Conservation (phyloP, 2,797 vertebrate genomes). For the Cyprinodon diabolis region DNA sequence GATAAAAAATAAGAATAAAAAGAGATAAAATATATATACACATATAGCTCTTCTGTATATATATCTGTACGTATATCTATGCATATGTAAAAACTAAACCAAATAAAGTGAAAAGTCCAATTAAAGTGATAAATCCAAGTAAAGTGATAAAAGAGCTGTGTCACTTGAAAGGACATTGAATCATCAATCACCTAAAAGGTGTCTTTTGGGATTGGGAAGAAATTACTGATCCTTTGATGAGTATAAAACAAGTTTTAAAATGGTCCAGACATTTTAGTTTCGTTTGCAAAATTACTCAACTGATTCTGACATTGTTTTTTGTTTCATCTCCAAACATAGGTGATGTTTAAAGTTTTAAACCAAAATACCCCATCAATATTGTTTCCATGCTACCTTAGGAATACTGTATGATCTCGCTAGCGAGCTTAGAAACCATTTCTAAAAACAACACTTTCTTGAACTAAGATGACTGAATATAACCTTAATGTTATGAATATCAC, state of each 20-base stretch:
- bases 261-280: background rate
- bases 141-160: too few species aligned
- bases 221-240: background rate
- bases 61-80: too few species aligned
- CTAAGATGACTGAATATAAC: conserved; percentile 3
- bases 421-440: background rate
- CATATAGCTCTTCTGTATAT: too few species aligned
- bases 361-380: background rate
- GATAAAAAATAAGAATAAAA: too few species aligned
- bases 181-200: too few species aligned
- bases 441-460: too few species aligned
- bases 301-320: background rate
- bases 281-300: background rate
- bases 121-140: too few species aligned
- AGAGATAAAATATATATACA: too few species aligned
- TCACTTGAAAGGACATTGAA: too few species aligned
- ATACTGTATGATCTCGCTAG: background rate
- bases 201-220: background rate
- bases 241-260: background rate
- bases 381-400: background rate
- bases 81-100: too few species aligned
- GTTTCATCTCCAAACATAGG: background rate
- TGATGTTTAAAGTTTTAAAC: background rate
- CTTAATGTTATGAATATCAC: conserved; percentile 12
- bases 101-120: background rate